These are phyloP conservation scores for Ricordea florida DNA, from an alignment of 92 coral and sea anemone species.

Conservation along the genomic window DNA sequence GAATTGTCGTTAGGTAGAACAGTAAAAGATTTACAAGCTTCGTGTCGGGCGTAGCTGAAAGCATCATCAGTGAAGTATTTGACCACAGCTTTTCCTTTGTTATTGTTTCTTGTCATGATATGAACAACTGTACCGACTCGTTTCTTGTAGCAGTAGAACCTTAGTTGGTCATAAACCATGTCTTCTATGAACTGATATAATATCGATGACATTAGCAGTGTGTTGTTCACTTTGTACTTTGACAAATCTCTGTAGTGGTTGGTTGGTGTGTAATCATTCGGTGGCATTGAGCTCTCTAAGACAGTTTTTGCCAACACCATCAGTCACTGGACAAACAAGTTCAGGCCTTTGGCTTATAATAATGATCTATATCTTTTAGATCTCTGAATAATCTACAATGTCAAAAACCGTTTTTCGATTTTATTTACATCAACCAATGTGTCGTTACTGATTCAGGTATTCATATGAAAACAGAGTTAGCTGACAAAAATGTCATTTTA, in stretches of 20 bases:
- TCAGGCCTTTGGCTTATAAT: too few relatives aligned
- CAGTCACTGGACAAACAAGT: too few relatives aligned
- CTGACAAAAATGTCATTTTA: too few relatives aligned
- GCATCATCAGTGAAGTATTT: constrained; percentile 1
- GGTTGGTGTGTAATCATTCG: not conserved
- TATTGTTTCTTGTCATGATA: constrained; percentile 35
- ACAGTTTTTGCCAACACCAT: too few relatives aligned
- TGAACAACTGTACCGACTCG: constrained; percentile 29
- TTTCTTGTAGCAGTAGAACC: constrained; percentile 46
- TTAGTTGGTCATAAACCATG: constrained; percentile 29
- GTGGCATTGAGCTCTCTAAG: too few relatives aligned
- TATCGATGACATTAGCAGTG: not conserved
- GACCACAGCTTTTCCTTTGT: constrained; percentile 25
- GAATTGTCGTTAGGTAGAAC: constrained; percentile 37
- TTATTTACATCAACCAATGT: too few relatives aligned
- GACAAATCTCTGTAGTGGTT: not conserved
- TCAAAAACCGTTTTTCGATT: too few relatives aligned
- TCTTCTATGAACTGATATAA: constrained; percentile 1
- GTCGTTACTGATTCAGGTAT: too few relatives aligned
- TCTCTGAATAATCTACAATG: too few relatives aligned
- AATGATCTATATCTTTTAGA: too few relatives aligned
- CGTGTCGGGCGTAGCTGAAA: not conserved
- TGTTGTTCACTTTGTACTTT: not conserved
- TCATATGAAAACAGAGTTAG: too few relatives aligned
- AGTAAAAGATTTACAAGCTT: constrained; percentile 25